Evolutionary conservation across 35 echinoderm and acorn worm species (phyloP), one percentile per base, ranked within the genome.

Genomic region (Ophiothrix spiculata): DNA sequence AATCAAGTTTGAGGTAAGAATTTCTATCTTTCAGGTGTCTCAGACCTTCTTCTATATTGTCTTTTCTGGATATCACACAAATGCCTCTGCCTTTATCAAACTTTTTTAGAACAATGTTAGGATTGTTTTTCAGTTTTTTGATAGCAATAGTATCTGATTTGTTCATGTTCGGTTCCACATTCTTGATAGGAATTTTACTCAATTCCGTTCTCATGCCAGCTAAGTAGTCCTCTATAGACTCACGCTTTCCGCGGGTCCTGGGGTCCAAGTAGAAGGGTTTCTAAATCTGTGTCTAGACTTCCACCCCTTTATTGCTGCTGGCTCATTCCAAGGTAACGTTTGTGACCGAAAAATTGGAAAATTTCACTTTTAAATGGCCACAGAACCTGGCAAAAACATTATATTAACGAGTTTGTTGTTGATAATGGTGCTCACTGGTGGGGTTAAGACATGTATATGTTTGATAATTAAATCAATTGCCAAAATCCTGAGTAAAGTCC

Each of bases 31-130:
- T 54, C 37, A 64, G 25, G 32, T 83, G 81, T 21, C 81, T 64
- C 11, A 60, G 39, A 1, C 37, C 41, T 56, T 82, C 80, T 21
- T 1, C 37, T 23, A 35, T 64, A 35, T 83, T 63, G 81, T 83
- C 81, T 54, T 36, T 56, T 31, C 36, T 56, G 8, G 45, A 56
- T 6, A 83, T 1, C 13, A 83, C 37, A 35, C 41, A 45, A 36
- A 83, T 63, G 1, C 80, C 80, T 39, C 79, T 81, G 79, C 79
- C 80, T 54, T 83, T 83, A 56, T 83, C 80, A 39, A 56, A 83
- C 31, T 83, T 56, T 56, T 49, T 83, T 1, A 56, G 23, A 46
- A 83, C 49, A 35, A 83, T 83, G 32, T 29, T 54, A 32, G 33
- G 33, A 46, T 83, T 56, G 33, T 83, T 83, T 29, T 21, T 23